Evolutionary conservation across 2,888 invertebrate genomes (phyloP).

Genomic region (Rotaria socialis): DNA sequence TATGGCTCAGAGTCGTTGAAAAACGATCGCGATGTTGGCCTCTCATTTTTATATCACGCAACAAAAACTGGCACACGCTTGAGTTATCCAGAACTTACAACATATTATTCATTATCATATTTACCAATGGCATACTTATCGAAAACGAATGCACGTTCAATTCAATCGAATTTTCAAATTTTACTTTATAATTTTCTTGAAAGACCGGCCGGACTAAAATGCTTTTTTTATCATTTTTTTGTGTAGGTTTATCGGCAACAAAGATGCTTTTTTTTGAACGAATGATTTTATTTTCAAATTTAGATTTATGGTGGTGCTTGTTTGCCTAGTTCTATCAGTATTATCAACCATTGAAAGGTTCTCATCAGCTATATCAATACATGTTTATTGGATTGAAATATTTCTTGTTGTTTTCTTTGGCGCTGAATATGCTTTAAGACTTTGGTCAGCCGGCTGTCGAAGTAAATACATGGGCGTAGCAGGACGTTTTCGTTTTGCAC

Average conservation of each 20-base stretch:
- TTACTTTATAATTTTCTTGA: constrained; percentile 76
- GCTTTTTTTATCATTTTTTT: constrained; percentile 75
- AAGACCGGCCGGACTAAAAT: constrained; percentile 75
- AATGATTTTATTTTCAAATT: background rate
- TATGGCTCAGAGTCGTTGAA: background rate
- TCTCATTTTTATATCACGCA: constrained; percentile 20
- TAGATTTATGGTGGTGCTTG: constrained; percentile 73
- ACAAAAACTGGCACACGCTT: background rate
- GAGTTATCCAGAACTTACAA: background rate
- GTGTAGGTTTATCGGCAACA: constrained; percentile 66
- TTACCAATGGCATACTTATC: constrained; percentile 27
- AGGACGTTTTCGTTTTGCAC: constrained; percentile 72
- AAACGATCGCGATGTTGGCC: background rate
- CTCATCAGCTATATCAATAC: constrained; percentile 53
- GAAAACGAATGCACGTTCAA: constrained; percentile 12
- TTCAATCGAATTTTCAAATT: constrained; percentile 63
- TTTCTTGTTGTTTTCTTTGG: constrained; percentile 77
- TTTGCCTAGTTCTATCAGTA: constrained; percentile 74
- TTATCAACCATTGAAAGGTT: constrained; percentile 73
- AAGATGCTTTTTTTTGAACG: too few relatives aligned
- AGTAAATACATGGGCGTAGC: constrained; percentile 76
- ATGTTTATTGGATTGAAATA: constrained; percentile 65
- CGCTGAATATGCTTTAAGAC: constrained; percentile 71
- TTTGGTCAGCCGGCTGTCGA: constrained; percentile 78
- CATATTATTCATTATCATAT: constrained; percentile 21